These are phyloP conservation scores for Cephus pygmeus DNA, from an alignment of 2,888 invertebrate genomes.

Conservation along the genomic window DNA sequence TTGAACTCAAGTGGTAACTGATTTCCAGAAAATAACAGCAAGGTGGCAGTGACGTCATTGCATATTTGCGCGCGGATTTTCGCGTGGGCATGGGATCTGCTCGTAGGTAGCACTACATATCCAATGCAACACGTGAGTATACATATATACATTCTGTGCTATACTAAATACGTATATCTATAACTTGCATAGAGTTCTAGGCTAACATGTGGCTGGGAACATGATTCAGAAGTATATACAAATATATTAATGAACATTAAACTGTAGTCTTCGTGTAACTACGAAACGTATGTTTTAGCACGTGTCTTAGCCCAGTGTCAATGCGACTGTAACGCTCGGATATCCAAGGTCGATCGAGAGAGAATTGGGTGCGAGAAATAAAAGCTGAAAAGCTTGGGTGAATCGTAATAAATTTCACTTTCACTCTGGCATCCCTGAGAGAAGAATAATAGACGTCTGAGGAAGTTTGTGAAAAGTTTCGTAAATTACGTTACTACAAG, in stretches of 20 bases:
- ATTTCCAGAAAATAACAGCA: background rate
- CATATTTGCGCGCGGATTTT: constrained; percentile 56
- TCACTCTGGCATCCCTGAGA: background rate
- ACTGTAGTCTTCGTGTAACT: background rate
- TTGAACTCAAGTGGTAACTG: background rate
- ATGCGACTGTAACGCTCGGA: background rate
- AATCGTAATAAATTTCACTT: background rate
- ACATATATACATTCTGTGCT: background rate
- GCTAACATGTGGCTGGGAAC: background rate
- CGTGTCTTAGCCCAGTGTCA: background rate
- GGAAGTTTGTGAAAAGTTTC: background rate
- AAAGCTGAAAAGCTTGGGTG: background rate
- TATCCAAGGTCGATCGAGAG: background rate
- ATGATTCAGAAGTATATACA: background rate
- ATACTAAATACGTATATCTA: background rate
- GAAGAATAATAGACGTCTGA: background rate
- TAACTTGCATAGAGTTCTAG: background rate
- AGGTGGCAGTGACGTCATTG: constrained; percentile 26
- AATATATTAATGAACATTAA: background rate
- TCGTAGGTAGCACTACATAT: constrained; percentile 49
- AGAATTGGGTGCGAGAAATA: background rate
- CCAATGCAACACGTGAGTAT: constrained; percentile 57
- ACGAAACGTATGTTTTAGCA: background rate
- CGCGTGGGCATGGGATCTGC: constrained; percentile 56
- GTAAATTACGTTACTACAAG: background rate